Evolutionary conservation across 1,140 invertebrate genomes (phyloP).

Genomic region (Mylabris phalerata): DNA sequence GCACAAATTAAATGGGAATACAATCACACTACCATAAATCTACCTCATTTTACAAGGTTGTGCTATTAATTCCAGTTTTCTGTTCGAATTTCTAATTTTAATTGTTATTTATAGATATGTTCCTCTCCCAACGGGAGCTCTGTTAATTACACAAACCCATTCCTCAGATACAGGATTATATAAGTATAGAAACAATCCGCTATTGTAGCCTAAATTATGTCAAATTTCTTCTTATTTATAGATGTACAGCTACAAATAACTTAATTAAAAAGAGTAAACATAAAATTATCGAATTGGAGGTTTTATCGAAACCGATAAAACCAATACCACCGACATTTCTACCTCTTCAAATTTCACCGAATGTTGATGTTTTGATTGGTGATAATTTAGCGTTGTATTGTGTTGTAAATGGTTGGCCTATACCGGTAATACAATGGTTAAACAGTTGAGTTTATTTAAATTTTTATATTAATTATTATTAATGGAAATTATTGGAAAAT

Average conservation of each 20-base stretch:
- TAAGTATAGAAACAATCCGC: slow-evolving; percentile 21
- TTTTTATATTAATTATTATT: neutral
- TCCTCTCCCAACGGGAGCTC: slow-evolving; percentile 37
- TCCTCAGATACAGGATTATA: slow-evolving; percentile 33
- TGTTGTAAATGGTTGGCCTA: slow-evolving; percentile 32
- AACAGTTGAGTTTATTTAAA: slow-evolving; percentile 24
- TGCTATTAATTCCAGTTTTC: neutral
- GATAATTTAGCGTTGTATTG: slow-evolving; percentile 30
- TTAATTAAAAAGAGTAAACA: slow-evolving; percentile 33
- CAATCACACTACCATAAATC: slow-evolving; percentile 16
- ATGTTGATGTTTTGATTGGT: slow-evolving; percentile 27
- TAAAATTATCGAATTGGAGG: slow-evolving; percentile 27
- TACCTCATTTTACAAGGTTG: slow-evolving; percentile 34
- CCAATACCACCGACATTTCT: slow-evolving; percentile 25
- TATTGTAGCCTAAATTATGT: no score
- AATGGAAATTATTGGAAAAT: slow-evolving; percentile 6
- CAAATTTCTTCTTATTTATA: slow-evolving; percentile 16
- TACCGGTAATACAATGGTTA: slow-evolving; percentile 35
- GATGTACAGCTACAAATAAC: slow-evolving; percentile 34
- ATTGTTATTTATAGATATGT: slow-evolving; percentile 36
- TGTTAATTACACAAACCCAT: slow-evolving; percentile 36
- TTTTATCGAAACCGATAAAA: slow-evolving; percentile 12
- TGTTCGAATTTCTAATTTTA: neutral
- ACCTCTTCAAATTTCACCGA: slow-evolving; percentile 24
- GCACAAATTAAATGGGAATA: slow-evolving; percentile 35